These are phyloP conservation scores for Ciconia nigra DNA, from an alignment of 2,797 vertebrate species.

Conservation along the genomic window DNA sequence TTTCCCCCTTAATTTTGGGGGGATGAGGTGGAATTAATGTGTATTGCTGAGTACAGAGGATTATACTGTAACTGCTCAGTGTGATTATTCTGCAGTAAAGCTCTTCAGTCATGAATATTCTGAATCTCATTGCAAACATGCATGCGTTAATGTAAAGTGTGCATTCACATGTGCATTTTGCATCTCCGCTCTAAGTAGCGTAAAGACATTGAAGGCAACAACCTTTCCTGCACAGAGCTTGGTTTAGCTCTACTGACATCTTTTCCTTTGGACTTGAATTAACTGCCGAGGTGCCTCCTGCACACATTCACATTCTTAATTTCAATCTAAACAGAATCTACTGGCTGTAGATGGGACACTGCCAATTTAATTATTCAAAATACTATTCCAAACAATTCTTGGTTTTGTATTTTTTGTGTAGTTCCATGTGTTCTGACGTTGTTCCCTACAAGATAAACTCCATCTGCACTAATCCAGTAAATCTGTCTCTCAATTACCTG, in stretches of 20 bases:
- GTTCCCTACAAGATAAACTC: not conserved
- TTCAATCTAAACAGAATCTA: not conserved
- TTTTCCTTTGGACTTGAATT: not conserved
- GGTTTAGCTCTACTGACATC: not conserved
- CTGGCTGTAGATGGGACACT: not conserved
- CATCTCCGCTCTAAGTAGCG: not conserved
- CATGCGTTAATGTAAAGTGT: not conserved
- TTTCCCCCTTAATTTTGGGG: not conserved
- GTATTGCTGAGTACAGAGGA: not conserved
- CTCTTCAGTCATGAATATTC: not conserved
- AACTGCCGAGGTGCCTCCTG: not conserved
- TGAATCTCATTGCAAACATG: no score
- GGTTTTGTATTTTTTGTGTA: not conserved
- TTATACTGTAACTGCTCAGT: not conserved
- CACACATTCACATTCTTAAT: not conserved
- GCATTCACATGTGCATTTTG: not conserved
- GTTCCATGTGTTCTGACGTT: not conserved
- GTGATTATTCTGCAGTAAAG: not conserved
- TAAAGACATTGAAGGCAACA: not conserved
- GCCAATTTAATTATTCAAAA: not conserved
- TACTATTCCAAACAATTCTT: not conserved
- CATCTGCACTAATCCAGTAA: not conserved
- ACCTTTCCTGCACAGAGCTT: not conserved
- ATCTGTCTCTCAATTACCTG: not conserved
- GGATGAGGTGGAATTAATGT: not conserved